Conservation (phyloP, 1,140 invertebrate genomes). For the Stegodyphus mimosarum region DNA sequence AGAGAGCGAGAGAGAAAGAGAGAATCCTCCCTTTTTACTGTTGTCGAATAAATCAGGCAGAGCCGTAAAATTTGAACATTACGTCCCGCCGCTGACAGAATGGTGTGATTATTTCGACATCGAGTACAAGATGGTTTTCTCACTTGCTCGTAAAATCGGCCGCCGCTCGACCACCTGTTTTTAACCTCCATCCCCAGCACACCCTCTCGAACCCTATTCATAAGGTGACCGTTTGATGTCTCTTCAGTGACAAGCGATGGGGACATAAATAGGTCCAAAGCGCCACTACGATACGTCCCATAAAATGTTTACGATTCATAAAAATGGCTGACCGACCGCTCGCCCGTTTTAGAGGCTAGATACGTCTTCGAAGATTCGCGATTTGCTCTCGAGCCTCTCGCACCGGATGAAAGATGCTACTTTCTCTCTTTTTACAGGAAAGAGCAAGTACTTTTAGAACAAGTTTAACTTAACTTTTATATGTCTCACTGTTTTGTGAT, state of each 20-base stretch:
- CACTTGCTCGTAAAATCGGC: conserved; percentile 29
- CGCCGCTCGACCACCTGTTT: conserved; percentile 32
- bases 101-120: conserved; percentile 59
- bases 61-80: conserved; percentile 57
- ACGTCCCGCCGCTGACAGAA: conserved; percentile 55
- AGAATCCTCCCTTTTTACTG: conserved; percentile 10
- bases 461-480: no score
- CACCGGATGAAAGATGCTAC: background rate
- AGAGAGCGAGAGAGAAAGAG: background rate
- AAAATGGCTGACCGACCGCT: conserved; percentile 49
- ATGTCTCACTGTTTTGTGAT: no score
- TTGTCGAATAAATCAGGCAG: conserved; percentile 53
- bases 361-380: background rate
- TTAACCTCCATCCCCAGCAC: background rate
- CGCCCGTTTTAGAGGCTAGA: background rate
- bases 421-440: background rate
- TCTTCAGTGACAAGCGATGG: conserved; percentile 51
- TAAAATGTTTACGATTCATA: conserved; percentile 61
- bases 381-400: conserved; percentile 35
- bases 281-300: conserved; percentile 51
- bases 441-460: no score
- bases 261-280: conserved; percentile 55
- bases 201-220: conserved; percentile 25
- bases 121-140: conserved; percentile 56
- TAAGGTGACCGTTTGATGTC: conserved; percentile 55